phyloP scores from a whole-genome alignment of 2,888 invertebrate species.

The Mimachlamys varia region DNA sequence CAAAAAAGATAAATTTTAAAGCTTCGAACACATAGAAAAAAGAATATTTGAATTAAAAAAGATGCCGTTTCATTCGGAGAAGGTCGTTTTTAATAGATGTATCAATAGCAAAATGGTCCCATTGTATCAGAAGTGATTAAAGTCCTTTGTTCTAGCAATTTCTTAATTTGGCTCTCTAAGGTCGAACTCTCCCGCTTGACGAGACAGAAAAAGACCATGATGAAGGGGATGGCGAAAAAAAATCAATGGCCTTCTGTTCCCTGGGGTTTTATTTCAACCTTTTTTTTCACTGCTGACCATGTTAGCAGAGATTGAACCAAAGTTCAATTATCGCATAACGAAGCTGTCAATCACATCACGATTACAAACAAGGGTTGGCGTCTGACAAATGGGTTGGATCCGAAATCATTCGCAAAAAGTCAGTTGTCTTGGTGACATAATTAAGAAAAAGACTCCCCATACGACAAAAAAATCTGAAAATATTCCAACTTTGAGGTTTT shows the following conservation, averaged over 20 bases:
- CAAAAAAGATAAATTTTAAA: neutral
- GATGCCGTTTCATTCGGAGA: too few species aligned
- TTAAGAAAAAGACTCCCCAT: neutral
- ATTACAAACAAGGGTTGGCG: neutral
- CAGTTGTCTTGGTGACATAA: neutral
- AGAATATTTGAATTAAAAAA: neutral
- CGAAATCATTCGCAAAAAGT: neutral
- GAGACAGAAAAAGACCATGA: conserved; percentile 22
- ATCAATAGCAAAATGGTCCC: neutral
- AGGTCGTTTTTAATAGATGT: too few species aligned
- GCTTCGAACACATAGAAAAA: neutral
- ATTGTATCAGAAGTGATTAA: neutral
- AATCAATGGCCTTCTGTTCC: neutral
- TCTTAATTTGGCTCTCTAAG: neutral
- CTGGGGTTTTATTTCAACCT: neutral
- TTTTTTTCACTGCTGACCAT: conserved; percentile 16
- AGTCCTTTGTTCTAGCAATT: conserved; percentile 23
- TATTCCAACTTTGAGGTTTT: neutral
- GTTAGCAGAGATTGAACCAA: neutral
- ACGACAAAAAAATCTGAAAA: neutral
- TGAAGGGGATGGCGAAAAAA: conserved; percentile 10
- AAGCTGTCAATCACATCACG: neutral
- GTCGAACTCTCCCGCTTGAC: neutral
- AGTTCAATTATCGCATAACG: conserved; percentile 12
- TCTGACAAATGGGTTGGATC: neutral